These are phyloP conservation scores for Rhinophrynus dorsalis DNA, from an alignment of 2,797 vertebrate genomes.

Conservation along the genomic window DNA sequence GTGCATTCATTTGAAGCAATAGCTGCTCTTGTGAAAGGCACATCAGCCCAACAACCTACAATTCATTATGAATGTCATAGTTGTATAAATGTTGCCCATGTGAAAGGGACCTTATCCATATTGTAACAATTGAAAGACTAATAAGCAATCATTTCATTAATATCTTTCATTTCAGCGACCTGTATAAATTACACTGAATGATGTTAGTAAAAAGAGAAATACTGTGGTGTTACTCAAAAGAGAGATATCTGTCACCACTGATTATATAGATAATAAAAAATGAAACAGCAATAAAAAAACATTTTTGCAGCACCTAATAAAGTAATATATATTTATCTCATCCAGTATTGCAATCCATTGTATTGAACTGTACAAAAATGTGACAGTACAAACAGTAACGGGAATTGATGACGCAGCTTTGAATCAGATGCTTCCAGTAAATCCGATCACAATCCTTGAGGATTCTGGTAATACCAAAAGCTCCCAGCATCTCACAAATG, in stretches of 20 bases:
- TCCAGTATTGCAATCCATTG: background rate
- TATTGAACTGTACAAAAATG: background rate
- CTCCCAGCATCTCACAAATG: background rate
- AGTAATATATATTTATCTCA: background rate
- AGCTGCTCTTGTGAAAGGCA: too few relatives aligned
- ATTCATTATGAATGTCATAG: too few relatives aligned
- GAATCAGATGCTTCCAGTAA: slow-evolving; percentile 45
- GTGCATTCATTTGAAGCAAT: too few relatives aligned
- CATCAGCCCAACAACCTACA: too few relatives aligned
- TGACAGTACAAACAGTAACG: background rate
- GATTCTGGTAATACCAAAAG: slow-evolving; percentile 37
- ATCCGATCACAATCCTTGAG: background rate
- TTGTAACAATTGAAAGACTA: background rate
- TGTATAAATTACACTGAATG: background rate
- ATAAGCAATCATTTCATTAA: background rate
- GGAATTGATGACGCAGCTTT: slow-evolving; percentile 21
- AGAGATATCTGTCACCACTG: too few relatives aligned
- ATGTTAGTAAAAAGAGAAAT: too few relatives aligned
- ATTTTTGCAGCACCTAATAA: slow-evolving; percentile 29
- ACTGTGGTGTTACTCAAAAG: too few relatives aligned
- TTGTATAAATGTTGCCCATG: too few relatives aligned
- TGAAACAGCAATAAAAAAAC: too few relatives aligned
- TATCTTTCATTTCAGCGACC: background rate
- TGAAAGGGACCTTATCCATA: background rate
- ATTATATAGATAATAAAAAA: too few relatives aligned